Percentiles rank a stretch among this genome's conserved stretches.
Evolutionary conservation across 64 coral and sea anemone species (phyloP).

Genomic region (Montipora sp.): DNA sequence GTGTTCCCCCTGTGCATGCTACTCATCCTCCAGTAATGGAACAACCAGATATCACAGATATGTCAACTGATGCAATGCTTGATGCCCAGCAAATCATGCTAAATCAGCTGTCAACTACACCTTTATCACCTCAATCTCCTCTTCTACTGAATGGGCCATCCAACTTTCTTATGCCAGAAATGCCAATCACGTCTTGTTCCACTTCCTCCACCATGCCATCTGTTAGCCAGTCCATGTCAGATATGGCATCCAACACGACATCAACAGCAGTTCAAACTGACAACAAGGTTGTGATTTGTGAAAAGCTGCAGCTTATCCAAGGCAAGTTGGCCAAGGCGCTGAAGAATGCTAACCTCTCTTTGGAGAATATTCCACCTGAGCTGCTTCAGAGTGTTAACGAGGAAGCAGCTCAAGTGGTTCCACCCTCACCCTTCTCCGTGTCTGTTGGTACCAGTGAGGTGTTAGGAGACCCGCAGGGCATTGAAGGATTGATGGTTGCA

Average conservation of each 20-base stretch:
- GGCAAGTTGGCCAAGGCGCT: constrained; percentile 87
- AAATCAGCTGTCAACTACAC: constrained; percentile 70
- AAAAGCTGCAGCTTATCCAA: constrained; percentile 90
- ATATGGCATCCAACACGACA: constrained; percentile 80
- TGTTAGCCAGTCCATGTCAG: constrained; percentile 81
- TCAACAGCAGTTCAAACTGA: constrained; percentile 96
- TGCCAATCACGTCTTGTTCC: constrained; percentile 77
- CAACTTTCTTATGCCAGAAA: constrained; percentile 66
- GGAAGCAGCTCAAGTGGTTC: constrained; percentile 66
- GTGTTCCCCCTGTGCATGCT: constrained; percentile 93
- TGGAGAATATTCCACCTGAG: constrained; percentile 76
- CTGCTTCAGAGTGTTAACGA: constrained; percentile 84
- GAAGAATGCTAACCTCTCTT: constrained; percentile 73
- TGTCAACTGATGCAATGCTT: constrained; percentile 63
- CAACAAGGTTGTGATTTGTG: constrained; percentile 84
- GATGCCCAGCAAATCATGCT: constrained; percentile 58
- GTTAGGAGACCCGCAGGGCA: constrained; percentile 38
- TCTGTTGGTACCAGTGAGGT: constrained; percentile 41
- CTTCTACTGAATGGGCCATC: constrained; percentile 50
- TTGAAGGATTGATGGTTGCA: constrained; percentile 91
- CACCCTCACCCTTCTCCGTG: constrained; percentile 85
- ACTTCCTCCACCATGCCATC: constrained; percentile 74
- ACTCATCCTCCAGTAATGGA: constrained; percentile 89
- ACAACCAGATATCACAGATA: constrained; percentile 79
- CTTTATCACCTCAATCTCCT: constrained; percentile 78